Conservation (phyloP, 1,140 invertebrate genomes). For the Magallana gigas region DNA sequence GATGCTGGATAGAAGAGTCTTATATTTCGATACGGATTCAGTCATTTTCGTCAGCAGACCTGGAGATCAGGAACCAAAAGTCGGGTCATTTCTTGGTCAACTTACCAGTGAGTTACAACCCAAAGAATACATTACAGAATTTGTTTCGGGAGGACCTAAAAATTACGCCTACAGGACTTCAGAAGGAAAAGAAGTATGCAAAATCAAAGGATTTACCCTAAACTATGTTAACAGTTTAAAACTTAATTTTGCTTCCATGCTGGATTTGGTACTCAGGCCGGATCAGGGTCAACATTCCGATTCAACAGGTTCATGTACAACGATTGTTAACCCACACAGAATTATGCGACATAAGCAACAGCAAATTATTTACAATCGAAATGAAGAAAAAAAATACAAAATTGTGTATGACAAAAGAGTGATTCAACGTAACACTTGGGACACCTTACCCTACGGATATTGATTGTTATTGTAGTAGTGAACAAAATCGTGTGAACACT, state of each 20-base stretch:
- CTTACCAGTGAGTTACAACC: slow-evolving; percentile 52
- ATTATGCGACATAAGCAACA: no score
- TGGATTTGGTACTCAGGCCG: slow-evolving; percentile 23
- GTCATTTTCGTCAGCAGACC: no score
- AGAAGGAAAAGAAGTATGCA: slow-evolving; percentile 46
- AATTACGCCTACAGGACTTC: slow-evolving; percentile 58
- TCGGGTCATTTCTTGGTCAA: slow-evolving; percentile 57
- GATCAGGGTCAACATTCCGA: neutral
- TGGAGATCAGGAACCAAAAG: neutral
- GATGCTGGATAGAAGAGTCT: no score
- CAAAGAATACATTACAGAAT: slow-evolving; percentile 53
- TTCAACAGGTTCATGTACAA: neutral
- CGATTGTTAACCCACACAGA: no score
- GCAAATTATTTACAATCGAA: no score
- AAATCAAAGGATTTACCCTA: slow-evolving; percentile 58
- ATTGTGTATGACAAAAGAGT: no score
- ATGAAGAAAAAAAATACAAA: no score
- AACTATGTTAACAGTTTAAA: slow-evolving; percentile 52
- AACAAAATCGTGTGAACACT: no score
- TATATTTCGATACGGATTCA: no score
- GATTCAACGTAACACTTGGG: no score
- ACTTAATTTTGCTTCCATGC: slow-evolving; percentile 52
- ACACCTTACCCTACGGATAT: no score
- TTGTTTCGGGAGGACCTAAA: slow-evolving; percentile 61
- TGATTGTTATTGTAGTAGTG: no score